A percentile compares a stretch with the other conserved stretches of the same genome.
Conservation (phyloP, 2,797 vertebrate species). For the Schizopygopsis malacanthus region DNA sequence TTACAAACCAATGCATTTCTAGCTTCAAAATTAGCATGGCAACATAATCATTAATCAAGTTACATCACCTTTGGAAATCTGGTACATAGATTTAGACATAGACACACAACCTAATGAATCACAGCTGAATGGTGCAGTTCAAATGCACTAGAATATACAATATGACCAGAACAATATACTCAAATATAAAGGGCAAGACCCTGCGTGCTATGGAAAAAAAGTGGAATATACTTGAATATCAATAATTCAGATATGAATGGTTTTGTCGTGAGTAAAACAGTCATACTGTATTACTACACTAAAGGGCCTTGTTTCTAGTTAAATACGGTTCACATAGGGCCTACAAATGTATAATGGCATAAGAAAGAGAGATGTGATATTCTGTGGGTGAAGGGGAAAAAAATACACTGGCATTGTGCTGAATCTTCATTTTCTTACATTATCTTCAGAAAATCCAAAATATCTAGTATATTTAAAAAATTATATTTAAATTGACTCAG, state of each 20-base stretch:
- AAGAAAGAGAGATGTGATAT: not conserved
- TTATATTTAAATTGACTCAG: not conserved
- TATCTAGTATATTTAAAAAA: not conserved
- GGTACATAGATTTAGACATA: not conserved
- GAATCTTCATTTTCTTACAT: too few relatives aligned
- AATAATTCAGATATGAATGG: slow-evolving; percentile 39
- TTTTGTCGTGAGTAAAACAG: slow-evolving; percentile 26
- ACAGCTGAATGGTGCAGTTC: slow-evolving; percentile 2
- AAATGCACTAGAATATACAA: slow-evolving; percentile 3
- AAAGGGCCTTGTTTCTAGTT: not conserved
- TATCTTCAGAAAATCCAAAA: not conserved
- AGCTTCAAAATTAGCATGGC: not conserved
- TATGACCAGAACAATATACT: slow-evolving; percentile 8
- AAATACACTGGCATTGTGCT: not conserved
- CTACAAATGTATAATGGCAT: not conserved
- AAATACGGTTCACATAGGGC: not conserved
- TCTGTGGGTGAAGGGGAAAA: not conserved
- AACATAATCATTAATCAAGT: slow-evolving; percentile 16
- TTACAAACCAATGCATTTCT: not conserved
- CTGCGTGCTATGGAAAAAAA: not conserved
- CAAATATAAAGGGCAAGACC: not conserved
- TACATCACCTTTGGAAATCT: not conserved
- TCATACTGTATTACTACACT: not conserved
- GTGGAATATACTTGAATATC: slow-evolving; percentile 17
- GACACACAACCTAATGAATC: not conserved